These are phyloP conservation scores for Bedellia somnulentella DNA, from an alignment of 2,888 invertebrate species.

Conservation along the genomic window DNA sequence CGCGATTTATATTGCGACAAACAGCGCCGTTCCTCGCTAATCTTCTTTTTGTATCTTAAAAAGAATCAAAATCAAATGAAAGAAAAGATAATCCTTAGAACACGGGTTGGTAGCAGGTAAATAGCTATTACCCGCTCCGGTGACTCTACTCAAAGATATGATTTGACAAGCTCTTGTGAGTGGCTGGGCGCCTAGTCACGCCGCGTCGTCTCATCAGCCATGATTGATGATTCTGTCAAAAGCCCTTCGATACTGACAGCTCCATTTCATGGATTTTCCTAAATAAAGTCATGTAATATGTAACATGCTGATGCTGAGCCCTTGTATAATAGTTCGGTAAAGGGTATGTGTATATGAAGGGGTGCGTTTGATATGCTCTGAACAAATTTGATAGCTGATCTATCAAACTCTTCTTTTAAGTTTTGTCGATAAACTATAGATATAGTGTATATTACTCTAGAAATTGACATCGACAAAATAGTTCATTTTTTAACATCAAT, in stretches of 20 bases:
- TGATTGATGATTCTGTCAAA: constrained; percentile 42
- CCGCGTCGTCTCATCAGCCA: constrained; percentile 12
- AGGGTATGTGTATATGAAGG: too few relatives aligned
- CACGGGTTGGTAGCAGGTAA: constrained; percentile 33
- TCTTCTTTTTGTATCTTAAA: constrained; percentile 27
- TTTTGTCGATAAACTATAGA: too few relatives aligned
- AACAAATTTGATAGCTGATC: too few relatives aligned
- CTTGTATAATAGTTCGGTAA: too few relatives aligned
- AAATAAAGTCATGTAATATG: constrained; percentile 19
- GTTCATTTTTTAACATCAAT: too few relatives aligned
- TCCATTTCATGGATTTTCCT: constrained; percentile 41
- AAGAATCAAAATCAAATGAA: constrained; percentile 35
- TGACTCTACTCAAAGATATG: constrained; percentile 36
- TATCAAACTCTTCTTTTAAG: too few relatives aligned
- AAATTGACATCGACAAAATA: too few relatives aligned
- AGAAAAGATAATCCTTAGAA: constrained; percentile 34
- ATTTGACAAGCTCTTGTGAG: too few relatives aligned
- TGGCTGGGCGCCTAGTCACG: constrained; percentile 3
- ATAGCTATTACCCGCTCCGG: constrained; percentile 55
- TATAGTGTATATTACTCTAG: too few relatives aligned
- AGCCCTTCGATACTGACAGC: constrained; percentile 24
- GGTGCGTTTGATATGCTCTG: too few relatives aligned
- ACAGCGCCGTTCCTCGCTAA: constrained; percentile 23
- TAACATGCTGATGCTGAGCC: too few relatives aligned
- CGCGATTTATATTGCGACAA: too few relatives aligned